Conservation (phyloP, 2,888 invertebrate genomes). For the Dasypolia templi region DNA sequence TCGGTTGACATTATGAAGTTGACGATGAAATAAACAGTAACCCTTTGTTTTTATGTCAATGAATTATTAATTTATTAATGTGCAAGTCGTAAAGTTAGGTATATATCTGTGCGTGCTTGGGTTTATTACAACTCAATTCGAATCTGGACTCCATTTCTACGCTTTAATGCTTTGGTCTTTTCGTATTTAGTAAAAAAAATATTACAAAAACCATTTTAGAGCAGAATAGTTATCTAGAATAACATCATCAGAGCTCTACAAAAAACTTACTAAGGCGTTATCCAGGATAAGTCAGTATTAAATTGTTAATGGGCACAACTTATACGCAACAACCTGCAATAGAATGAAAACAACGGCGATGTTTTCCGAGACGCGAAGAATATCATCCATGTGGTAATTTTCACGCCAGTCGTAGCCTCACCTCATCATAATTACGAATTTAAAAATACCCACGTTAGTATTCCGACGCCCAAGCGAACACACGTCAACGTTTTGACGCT, state of each 20-base stretch:
- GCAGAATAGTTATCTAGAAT: too few relatives aligned
- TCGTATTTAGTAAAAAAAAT: not conserved
- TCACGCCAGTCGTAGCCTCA: not conserved
- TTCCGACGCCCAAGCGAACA: slow-evolving; percentile 37
- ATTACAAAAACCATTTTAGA: not conserved
- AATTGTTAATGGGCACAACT: too few relatives aligned
- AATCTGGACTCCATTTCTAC: not conserved
- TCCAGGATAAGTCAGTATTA: not conserved
- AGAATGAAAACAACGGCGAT: not conserved
- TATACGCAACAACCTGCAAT: not conserved
- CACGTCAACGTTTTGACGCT: slow-evolving; percentile 38
- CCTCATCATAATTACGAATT: slow-evolving; percentile 25
- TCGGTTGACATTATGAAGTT: slow-evolving; percentile 47
- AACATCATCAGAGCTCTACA: too few relatives aligned
- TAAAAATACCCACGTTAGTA: slow-evolving; percentile 43
- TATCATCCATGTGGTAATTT: not conserved
- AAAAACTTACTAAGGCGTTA: too few relatives aligned
- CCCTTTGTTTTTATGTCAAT: slow-evolving; percentile 32
- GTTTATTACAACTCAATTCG: not conserved
- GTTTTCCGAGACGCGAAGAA: slow-evolving; percentile 1
- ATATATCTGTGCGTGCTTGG: not conserved
- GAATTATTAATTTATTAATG: slow-evolving; percentile 30
- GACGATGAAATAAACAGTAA: slow-evolving; percentile 33
- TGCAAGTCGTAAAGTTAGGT: slow-evolving; percentile 18
- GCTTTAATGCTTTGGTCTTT: not conserved